Evolutionary conservation across 2,888 invertebrate genomes (phyloP).

Genomic region (Acanthosepion esculentum): DNA sequence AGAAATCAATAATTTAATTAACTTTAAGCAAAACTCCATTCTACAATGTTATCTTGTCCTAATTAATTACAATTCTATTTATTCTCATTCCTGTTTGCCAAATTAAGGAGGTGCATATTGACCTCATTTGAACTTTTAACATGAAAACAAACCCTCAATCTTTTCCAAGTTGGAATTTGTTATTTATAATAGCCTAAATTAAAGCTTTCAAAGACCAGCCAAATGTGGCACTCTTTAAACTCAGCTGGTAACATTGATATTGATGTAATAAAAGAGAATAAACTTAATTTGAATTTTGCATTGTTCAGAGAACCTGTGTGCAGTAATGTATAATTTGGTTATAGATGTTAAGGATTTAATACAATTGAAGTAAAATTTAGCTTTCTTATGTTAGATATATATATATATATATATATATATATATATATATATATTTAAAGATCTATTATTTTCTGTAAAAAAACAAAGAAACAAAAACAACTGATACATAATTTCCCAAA

Average conservation of each 20-base stretch:
- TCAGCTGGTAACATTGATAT: background rate
- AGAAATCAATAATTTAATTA: background rate
- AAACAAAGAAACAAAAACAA: too few species aligned
- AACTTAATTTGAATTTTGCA: background rate
- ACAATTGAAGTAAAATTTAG: too few species aligned
- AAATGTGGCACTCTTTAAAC: background rate
- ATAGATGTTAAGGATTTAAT: too few species aligned
- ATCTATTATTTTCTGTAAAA: too few species aligned
- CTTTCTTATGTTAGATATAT: too few species aligned
- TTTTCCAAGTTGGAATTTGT: background rate
- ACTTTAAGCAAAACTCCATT: background rate
- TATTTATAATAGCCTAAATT: background rate
- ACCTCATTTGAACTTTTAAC: background rate
- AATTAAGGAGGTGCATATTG: background rate
- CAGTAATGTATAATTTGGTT: background rate
- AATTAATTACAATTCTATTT: background rate
- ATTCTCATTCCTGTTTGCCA: background rate
- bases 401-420: too few species aligned
- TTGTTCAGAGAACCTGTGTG: background rate
- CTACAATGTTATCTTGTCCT: background rate
- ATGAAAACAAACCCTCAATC: background rate
- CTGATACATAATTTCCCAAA: too few species aligned
- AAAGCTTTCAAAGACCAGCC: background rate
- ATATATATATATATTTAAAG: too few species aligned
- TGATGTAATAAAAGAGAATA: background rate